Percentiles rank a stretch among this genome's conserved stretches.
Evolutionary conservation across 1,140 invertebrate species (phyloP).

Genomic region (Philaenus spumarius): DNA sequence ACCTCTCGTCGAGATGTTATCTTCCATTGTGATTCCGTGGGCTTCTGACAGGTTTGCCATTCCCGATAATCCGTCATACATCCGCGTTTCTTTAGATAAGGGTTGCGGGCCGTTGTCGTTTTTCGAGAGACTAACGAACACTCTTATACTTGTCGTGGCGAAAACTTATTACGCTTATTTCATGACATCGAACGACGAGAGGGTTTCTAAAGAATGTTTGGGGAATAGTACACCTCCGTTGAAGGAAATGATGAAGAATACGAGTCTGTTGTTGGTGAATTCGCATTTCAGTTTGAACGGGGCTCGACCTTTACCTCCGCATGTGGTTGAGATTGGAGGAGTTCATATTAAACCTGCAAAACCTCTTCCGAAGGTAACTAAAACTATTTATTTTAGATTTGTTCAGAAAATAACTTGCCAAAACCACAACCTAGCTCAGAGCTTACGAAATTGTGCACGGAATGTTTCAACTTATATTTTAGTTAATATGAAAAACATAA

Average conservation of each 20-base stretch:
- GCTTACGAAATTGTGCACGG: too few relatives aligned
- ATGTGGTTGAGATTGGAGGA: constrained; percentile 59
- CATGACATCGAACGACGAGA: constrained; percentile 9
- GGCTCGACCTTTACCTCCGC: constrained; percentile 49
- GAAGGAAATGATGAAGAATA: constrained; percentile 47
- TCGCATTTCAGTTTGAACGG: constrained; percentile 52
- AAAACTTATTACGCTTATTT: constrained; percentile 6
- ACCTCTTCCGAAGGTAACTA: constrained; percentile 47
- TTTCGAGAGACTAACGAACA: constrained; percentile 22
- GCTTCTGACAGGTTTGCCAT: constrained; percentile 40
- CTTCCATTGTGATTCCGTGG: constrained; percentile 52
- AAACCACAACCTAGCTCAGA: too few relatives aligned
- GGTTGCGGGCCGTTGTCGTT: constrained; percentile 22
- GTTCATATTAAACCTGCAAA: constrained; percentile 52
- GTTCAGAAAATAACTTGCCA: too few relatives aligned
- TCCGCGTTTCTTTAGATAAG: constrained; percentile 18
- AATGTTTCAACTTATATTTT: too few relatives aligned
- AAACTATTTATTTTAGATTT: too few relatives aligned
- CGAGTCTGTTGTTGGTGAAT: constrained; percentile 56
- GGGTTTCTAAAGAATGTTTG: constrained; percentile 20
- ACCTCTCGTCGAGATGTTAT: constrained; percentile 51
- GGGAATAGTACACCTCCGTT: constrained; percentile 38
- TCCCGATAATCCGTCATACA: constrained; percentile 25
- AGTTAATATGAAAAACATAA: too few relatives aligned
- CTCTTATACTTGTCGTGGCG: neutral